phyloP scores from a whole-genome alignment of 2,888 invertebrate genomes.

The Cosmia trapezina region DNA sequence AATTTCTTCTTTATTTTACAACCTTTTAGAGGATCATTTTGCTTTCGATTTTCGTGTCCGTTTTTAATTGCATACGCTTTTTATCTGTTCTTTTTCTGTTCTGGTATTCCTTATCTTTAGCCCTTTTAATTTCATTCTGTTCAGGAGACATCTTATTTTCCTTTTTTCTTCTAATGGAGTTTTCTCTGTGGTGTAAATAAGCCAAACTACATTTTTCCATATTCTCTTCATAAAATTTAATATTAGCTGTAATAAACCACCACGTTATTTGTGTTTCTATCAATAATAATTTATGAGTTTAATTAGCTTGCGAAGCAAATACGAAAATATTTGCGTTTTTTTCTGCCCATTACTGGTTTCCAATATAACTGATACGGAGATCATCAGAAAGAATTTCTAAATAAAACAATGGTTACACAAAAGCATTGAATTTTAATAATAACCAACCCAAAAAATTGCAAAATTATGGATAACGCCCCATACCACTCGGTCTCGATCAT shows the following conservation, averaged over 20 bases:
- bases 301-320: neutral
- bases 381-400: neutral
- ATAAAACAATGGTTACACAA: slow-evolving; percentile 10
- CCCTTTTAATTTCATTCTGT: slow-evolving; percentile 60
- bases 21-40: neutral
- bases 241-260: slow-evolving; percentile 38
- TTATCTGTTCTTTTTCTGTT: slow-evolving; percentile 25
- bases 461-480: too few species aligned
- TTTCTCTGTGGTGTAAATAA: slow-evolving; percentile 61
- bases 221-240: slow-evolving; percentile 48
- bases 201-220: slow-evolving; percentile 49
- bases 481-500: too few species aligned
- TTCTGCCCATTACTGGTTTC: neutral
- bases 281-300: neutral
- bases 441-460: neutral
- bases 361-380: neutral
- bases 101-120: slow-evolving; percentile 63
- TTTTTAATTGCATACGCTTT: neutral
- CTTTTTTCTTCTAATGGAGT: slow-evolving; percentile 64
- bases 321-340: neutral
- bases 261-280: slow-evolving; percentile 5
- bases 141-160: slow-evolving; percentile 63
- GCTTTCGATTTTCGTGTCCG: too few species aligned
- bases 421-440: neutral
- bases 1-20: neutral